Evolutionary conservation across 2,888 invertebrate species (phyloP).

Genomic region (Lycia hirtaria): DNA sequence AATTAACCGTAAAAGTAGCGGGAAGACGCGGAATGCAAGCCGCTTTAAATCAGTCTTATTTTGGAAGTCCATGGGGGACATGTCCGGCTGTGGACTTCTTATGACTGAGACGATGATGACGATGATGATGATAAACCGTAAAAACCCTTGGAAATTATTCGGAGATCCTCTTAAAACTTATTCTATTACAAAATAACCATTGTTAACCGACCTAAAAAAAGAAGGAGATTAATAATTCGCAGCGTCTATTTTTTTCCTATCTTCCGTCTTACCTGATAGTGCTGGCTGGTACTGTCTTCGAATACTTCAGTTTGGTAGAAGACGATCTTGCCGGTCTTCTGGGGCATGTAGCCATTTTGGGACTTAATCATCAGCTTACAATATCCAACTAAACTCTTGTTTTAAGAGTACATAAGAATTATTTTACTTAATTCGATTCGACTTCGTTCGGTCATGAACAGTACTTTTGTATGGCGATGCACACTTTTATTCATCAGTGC

Average conservation of each 20-base stretch:
- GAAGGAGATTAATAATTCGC: no score
- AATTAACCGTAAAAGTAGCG: no score
- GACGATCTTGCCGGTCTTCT: slow-evolving; percentile 68
- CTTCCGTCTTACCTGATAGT: slow-evolving; percentile 64
- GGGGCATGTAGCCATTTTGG: slow-evolving; percentile 71
- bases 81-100: no score
- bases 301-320: slow-evolving; percentile 73
- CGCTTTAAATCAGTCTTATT: no score
- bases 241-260: not conserved
- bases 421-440: slow-evolving; percentile 17
- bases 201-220: no score
- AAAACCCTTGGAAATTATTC: no score
- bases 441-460: slow-evolving; percentile 31
- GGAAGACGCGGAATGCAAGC: no score
- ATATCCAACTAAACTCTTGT: not conserved
- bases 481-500: not conserved
- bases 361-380: slow-evolving; percentile 27
- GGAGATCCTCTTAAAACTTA: no score
- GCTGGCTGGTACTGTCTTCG: slow-evolving; percentile 76
- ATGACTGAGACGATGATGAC: no score
- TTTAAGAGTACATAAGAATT: not conserved
- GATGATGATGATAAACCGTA: no score
- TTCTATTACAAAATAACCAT: no score
- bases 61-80: no score
- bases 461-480: not conserved